Conservation (phyloP, 2,888 invertebrate genomes). For the Therioaphis trifolii region DNA sequence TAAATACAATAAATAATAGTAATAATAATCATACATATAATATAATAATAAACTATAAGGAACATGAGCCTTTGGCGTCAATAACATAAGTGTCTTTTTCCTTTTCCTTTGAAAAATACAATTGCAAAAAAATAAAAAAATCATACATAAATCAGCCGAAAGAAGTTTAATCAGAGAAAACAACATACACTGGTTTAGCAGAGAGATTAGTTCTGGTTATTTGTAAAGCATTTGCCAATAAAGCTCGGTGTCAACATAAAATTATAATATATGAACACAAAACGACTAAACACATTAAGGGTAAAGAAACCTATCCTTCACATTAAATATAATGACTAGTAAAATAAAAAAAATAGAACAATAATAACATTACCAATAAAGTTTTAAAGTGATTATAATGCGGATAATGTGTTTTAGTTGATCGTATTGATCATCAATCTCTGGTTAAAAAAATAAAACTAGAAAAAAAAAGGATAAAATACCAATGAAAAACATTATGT, state of each 20-base stretch:
- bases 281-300: neutral
- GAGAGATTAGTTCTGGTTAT: neutral
- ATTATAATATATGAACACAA: conserved; percentile 28
- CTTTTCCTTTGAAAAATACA: conserved; percentile 5
- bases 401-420: too few relatives aligned
- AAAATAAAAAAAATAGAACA: conserved; percentile 19
- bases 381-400: conserved; percentile 1
- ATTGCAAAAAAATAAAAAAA: conserved; percentile 1
- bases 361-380: neutral
- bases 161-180: neutral
- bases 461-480: neutral
- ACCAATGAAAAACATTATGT: neutral
- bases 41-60: conserved; percentile 59
- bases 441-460: too few relatives aligned
- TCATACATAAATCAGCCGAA: neutral
- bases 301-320: conserved; percentile 10
- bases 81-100: conserved; percentile 55
- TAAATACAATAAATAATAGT: conserved; percentile 54
- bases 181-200: neutral
- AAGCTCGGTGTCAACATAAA: neutral
- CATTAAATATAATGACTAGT: conserved; percentile 59
- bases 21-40: conserved; percentile 25
- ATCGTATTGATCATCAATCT: too few relatives aligned
- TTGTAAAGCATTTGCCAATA: neutral
- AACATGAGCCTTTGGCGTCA: conserved; percentile 60